These are phyloP conservation scores for Zaprionus tsacasi DNA, from an alignment of 1,140 invertebrate genomes.

Conservation along the genomic window DNA sequence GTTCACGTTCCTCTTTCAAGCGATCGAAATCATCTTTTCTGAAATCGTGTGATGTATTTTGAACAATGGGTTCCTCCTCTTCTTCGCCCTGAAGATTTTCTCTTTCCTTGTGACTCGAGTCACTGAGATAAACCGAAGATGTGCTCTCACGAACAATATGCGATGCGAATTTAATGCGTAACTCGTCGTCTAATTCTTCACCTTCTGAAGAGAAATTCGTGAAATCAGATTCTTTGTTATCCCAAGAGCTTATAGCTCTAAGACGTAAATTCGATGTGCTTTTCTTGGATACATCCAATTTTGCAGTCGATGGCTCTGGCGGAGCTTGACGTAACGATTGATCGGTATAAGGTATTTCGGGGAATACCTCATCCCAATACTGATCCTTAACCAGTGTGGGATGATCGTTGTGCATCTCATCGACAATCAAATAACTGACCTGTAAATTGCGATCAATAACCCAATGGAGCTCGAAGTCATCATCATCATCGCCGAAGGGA, in stretches of 20 bases:
- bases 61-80: not conserved
- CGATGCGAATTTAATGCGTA: conserved; percentile 54
- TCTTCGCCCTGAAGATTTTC: not conserved
- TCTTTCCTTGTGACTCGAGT: not conserved
- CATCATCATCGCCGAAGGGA: conserved; percentile 95
- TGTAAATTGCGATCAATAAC: conserved; percentile 94
- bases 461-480: conserved; percentile 91
- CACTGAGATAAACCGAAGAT: conserved; percentile 18
- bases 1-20: conserved; percentile 49
- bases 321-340: conserved; percentile 61
- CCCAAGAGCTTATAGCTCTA: too few species aligned
- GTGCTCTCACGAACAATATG: conserved; percentile 44
- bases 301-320: conserved; percentile 65
- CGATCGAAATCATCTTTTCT: conserved; percentile 66
- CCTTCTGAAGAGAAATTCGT: conserved; percentile 43
- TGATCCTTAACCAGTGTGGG: conserved; percentile 93
- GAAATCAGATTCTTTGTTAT: conserved; percentile 25
- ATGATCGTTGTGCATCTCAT: conserved; percentile 96
- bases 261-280: not conserved
- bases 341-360: conserved; percentile 88
- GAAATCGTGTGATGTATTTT: not conserved
- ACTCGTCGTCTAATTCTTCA: conserved; percentile 6
- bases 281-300: conserved; percentile 48
- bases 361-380: conserved; percentile 95
- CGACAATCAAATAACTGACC: conserved; percentile 95